Conservation (phyloP, 1,140 invertebrate genomes). For the Drosophila sulfurigaster region DNA sequence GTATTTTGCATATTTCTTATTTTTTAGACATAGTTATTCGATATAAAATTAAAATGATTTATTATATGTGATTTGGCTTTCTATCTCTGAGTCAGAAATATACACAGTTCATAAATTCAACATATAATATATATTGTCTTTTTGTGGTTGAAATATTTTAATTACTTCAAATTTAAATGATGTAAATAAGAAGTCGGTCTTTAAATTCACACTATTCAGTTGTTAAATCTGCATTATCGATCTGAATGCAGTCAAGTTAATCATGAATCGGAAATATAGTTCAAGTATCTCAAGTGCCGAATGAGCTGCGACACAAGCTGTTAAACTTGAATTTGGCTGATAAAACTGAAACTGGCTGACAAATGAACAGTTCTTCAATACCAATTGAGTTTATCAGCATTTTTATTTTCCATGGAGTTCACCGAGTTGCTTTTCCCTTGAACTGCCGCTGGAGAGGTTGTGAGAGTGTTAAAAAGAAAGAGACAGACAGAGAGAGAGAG, state of each 20-base stretch:
- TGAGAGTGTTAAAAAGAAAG: background rate
- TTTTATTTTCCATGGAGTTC: conserved; percentile 23
- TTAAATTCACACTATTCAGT: too few relatives aligned
- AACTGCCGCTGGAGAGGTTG: background rate
- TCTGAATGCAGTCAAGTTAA: background rate
- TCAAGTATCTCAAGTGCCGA: background rate
- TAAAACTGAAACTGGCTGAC: conserved; percentile 8
- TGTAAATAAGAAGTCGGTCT: too few relatives aligned
- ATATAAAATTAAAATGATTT: too few relatives aligned
- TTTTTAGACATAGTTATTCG: too few relatives aligned
- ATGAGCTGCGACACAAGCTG: background rate
- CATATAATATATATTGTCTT: too few relatives aligned
- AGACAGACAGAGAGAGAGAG: background rate
- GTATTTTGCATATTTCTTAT: too few relatives aligned
- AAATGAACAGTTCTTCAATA: conserved; percentile 21
- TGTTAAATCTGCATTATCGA: too few relatives aligned
- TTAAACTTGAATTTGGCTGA: conserved; percentile 14
- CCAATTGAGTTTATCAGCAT: conserved; percentile 25
- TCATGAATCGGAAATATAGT: background rate
- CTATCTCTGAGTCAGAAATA: too few relatives aligned
- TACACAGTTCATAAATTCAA: too few relatives aligned
- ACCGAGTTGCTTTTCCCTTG: conserved; percentile 12
- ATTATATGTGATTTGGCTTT: too few relatives aligned
- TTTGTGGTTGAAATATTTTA: too few relatives aligned
- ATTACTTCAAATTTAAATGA: too few relatives aligned